Percentiles rank a stretch among this genome's conserved stretches.
These are phyloP conservation scores for Hesperophylax magnus DNA, from an alignment of 1,140 invertebrate genomes.

Conservation along the genomic window DNA sequence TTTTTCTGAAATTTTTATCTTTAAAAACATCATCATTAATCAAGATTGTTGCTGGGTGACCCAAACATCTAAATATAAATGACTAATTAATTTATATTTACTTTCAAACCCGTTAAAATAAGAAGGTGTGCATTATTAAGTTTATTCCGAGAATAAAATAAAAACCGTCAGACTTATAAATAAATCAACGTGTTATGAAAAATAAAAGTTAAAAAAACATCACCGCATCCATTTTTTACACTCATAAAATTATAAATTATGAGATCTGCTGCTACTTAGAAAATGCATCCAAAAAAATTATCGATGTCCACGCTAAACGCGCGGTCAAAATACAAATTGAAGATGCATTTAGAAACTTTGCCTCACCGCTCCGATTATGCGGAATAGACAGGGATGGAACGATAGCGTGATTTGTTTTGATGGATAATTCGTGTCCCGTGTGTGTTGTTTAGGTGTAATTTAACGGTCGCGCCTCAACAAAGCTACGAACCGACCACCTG, in stretches of 20 bases:
- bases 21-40: no score
- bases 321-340: neutral
- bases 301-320: neutral
- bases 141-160: neutral
- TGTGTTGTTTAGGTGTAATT: constrained; percentile 23
- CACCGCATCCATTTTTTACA: constrained; percentile 12
- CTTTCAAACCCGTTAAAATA: neutral
- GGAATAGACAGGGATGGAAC: constrained; percentile 14
- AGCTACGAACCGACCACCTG: constrained; percentile 2
- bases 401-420: constrained; percentile 18
- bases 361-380: neutral
- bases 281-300: constrained; percentile 31
- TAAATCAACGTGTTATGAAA: constrained; percentile 3
- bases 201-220: constrained; percentile 9
- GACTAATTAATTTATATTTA: no score
- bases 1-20: no score
- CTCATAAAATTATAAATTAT: constrained; percentile 39
- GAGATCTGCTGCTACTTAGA: constrained; percentile 21
- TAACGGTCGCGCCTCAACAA: constrained; percentile 27
- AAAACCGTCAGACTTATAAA: constrained; percentile 4
- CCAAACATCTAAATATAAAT: no score
- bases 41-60: no score
- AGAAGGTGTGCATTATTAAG: neutral
- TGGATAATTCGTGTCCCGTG: constrained; percentile 7
- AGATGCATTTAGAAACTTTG: neutral